phyloP scores from a whole-genome alignment of 2,113 vertebrate genomes.

The Pristiophorus japonicus region DNA sequence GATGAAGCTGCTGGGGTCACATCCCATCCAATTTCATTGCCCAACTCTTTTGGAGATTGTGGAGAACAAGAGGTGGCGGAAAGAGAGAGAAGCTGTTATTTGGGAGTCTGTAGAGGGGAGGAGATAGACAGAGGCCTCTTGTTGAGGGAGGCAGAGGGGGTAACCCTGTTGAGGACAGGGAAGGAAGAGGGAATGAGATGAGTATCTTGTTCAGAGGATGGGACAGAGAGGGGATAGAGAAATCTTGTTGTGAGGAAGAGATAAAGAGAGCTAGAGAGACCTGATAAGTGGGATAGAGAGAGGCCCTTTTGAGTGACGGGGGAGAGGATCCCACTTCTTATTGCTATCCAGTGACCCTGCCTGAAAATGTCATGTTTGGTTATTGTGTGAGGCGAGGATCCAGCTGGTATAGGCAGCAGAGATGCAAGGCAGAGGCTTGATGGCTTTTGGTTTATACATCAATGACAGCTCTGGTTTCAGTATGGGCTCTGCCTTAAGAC shows the following conservation, averaged over 20 bases:
- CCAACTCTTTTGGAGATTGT: not conserved
- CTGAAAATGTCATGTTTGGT: not conserved
- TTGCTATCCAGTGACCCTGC: not conserved
- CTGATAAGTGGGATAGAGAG: not conserved
- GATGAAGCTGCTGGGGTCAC: not conserved
- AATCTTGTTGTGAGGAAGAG: not conserved
- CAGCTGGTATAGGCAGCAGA: not conserved
- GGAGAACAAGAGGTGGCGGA: not conserved
- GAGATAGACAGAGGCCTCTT: slow-evolving; percentile 7
- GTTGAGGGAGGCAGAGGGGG: not conserved
- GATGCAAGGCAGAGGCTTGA: not conserved
- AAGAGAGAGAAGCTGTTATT: not conserved
- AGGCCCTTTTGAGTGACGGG: not conserved
- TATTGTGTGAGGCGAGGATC: not conserved
- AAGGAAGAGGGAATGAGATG: not conserved
- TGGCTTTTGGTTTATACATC: not conserved
- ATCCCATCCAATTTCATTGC: not conserved
- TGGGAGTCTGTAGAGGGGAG: not conserved
- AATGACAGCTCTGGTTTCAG: not conserved
- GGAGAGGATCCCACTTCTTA: not conserved
- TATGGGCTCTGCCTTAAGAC: not conserved
- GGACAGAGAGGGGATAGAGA: not conserved
- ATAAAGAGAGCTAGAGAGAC: not conserved
- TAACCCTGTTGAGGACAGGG: not conserved
- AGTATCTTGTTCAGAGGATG: not conserved